Evolutionary conservation across 1,140 invertebrate species (phyloP).

Genomic region (Drosophila santomea): DNA sequence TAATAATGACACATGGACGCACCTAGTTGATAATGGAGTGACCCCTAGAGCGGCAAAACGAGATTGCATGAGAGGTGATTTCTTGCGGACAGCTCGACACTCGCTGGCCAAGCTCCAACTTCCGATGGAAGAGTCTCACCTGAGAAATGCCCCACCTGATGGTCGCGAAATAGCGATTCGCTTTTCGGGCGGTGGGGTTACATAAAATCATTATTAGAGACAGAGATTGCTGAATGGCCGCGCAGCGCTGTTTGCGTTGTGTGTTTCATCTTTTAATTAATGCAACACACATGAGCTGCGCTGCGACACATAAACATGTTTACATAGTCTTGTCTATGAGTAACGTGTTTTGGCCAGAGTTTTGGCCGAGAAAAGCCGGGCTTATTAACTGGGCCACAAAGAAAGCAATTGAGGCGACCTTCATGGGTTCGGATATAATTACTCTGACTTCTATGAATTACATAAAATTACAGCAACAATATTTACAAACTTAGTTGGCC

Average conservation of each 20-base stretch:
- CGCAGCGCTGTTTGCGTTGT: conserved; percentile 20
- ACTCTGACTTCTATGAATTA: background rate
- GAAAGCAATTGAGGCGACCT: conserved; percentile 63
- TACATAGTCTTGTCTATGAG: conserved; percentile 41
- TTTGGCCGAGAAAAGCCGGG: conserved; percentile 38
- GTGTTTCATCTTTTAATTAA: conserved; percentile 77
- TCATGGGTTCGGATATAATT: conserved; percentile 18
- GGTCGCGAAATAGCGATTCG: conserved; percentile 34
- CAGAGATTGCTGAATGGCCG: conserved; percentile 55
- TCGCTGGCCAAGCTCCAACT: conserved; percentile 57
- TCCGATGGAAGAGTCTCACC: conserved; percentile 42
- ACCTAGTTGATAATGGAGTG: conserved; percentile 54
- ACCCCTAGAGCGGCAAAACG: conserved; percentile 37
- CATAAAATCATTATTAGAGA: conserved; percentile 75
- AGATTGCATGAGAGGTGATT: conserved; percentile 44
- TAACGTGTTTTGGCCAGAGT: conserved; percentile 45
- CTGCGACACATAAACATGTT: conserved; percentile 21
- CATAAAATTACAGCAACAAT: too few relatives aligned
- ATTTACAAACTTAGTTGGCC: background rate
- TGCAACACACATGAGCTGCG: conserved; percentile 55
- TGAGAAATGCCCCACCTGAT: conserved; percentile 20
- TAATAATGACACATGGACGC: background rate
- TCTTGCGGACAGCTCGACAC: conserved; percentile 34
- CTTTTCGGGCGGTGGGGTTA: conserved; percentile 64
- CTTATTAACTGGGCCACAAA: conserved; percentile 53